Evolutionary conservation across 2,888 invertebrate genomes (phyloP).

Genomic region (Augiades crinisus): DNA sequence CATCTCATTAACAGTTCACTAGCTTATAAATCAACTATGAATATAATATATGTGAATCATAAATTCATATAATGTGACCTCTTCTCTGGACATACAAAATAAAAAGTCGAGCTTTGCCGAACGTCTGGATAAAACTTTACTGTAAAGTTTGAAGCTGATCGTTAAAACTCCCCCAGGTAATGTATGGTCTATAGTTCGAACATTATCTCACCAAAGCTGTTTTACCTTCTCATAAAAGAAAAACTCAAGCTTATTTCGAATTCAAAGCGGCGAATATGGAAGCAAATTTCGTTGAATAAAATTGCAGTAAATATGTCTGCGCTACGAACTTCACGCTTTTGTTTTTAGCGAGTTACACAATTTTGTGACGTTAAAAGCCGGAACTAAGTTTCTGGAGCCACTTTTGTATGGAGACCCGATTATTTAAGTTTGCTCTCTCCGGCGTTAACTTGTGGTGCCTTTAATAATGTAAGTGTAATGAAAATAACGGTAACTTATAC

Average conservation of each 20-base stretch:
- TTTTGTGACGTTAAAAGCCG: constrained; percentile 2
- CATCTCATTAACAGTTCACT: too few relatives aligned
- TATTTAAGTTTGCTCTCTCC: background rate
- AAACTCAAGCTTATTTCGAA: constrained; percentile 11
- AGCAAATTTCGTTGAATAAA: constrained; percentile 21
- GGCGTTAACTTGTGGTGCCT: background rate
- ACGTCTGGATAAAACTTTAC: too few relatives aligned
- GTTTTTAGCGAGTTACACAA: constrained; percentile 16
- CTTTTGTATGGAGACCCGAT: background rate
- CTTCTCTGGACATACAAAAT: too few relatives aligned
- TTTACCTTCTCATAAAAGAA: constrained; percentile 4
- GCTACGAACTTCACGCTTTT: constrained; percentile 12
- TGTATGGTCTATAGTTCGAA: background rate
- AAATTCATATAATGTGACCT: too few relatives aligned
- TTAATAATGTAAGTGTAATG: too few relatives aligned
- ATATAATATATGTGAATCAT: too few relatives aligned
- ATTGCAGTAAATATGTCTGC: constrained; percentile 20
- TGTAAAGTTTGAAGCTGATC: background rate
- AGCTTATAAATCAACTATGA: too few relatives aligned
- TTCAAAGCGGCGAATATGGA: constrained; percentile 18
- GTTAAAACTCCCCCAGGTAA: background rate
- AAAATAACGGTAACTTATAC: too few relatives aligned
- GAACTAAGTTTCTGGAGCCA: constrained; percentile 8
- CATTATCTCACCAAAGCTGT: constrained; percentile 4
- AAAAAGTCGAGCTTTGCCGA: too few relatives aligned